phyloP scores from a whole-genome alignment of 2,797 vertebrate genomes.

The Columba guinea region DNA sequence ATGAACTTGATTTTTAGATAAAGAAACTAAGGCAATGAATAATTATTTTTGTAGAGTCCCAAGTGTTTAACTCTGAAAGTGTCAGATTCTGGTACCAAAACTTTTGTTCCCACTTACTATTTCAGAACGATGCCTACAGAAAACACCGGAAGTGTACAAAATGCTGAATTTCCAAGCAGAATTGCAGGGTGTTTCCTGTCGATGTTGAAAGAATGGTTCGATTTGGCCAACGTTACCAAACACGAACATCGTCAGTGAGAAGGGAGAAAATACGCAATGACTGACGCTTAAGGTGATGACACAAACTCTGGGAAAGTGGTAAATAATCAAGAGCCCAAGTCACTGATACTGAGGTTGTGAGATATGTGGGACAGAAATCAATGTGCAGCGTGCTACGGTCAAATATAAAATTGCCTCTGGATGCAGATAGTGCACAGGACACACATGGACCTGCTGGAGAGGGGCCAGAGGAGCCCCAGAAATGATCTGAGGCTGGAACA shows the following conservation, averaged over 20 bases:
- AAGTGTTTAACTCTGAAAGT: neutral
- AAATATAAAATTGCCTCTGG: neutral
- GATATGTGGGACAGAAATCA: neutral
- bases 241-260: neutral
- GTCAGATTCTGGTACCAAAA: neutral
- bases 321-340: neutral
- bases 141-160: neutral
- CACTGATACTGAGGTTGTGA: neutral
- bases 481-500: too few species aligned
- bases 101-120: neutral
- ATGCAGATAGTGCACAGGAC: neutral
- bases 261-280: neutral
- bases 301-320: neutral
- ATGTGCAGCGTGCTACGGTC: fast-evolving
- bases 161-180: neutral
- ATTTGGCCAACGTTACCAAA: neutral
- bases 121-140: neutral
- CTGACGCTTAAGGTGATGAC: neutral
- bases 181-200: neutral
- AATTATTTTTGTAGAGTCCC: neutral
- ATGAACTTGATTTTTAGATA: neutral
- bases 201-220: neutral
- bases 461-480: too few species aligned
- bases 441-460: too few species aligned
- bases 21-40: neutral